phyloP scores from a whole-genome alignment of 1,140 invertebrate genomes.

The Samia ricini region DNA sequence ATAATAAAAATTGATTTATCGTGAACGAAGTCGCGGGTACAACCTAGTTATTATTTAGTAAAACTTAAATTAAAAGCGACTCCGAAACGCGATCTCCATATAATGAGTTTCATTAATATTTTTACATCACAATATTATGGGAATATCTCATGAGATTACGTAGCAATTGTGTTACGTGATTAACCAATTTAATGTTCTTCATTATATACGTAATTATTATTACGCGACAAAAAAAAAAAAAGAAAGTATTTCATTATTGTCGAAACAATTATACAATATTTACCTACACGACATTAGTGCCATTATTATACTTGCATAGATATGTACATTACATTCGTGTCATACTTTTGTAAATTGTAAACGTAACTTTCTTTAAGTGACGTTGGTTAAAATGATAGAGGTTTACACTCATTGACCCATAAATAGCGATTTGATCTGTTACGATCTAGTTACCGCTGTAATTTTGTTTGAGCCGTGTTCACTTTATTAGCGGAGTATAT shows the following conservation, averaged over 20 bases:
- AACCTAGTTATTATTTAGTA: too few species aligned
- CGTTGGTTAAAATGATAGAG: neutral
- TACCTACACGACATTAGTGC: too few species aligned
- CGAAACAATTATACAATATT: neutral
- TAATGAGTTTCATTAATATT: neutral
- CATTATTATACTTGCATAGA: neutral
- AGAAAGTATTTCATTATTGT: constrained; percentile 19
- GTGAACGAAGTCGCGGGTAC: too few species aligned
- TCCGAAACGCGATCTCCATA: neutral
- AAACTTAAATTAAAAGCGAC: neutral
- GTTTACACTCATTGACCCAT: constrained; percentile 48
- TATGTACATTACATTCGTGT: neutral
- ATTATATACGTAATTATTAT: constrained; percentile 10
- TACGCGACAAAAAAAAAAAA: constrained; percentile 24
- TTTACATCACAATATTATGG: constrained; percentile 18
- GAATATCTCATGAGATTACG: constrained; percentile 16
- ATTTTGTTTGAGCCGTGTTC: constrained; percentile 50
- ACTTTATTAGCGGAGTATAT: constrained; percentile 16
- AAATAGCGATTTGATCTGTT: constrained; percentile 58
- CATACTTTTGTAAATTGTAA: neutral
- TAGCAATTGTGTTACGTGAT: neutral
- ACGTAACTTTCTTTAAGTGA: constrained; percentile 21
- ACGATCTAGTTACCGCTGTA: constrained; percentile 64
- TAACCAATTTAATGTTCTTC: neutral
- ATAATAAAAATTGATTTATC: too few species aligned